Evolutionary conservation across 2,113 vertebrate species (phyloP).

Genomic region (Amblyornis subalaris): DNA sequence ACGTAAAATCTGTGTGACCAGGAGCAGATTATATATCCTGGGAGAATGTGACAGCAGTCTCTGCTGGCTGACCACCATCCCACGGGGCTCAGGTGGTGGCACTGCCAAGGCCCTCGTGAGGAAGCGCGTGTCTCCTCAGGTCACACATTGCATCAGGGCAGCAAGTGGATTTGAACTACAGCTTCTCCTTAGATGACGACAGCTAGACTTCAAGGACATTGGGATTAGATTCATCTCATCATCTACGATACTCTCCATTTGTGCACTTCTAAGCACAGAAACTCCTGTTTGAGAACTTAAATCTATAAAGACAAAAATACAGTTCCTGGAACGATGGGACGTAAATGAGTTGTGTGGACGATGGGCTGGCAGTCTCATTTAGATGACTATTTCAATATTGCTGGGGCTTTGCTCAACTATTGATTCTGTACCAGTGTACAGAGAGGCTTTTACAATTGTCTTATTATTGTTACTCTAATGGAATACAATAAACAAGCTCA

Average conservation of each 20-base stretch:
- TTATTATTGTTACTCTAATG: neutral
- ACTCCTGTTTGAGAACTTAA: neutral
- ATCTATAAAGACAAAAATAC: neutral
- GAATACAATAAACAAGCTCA: neutral
- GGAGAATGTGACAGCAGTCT: neutral
- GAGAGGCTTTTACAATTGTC: neutral
- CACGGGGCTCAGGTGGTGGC: fast-evolving
- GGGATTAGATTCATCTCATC: neutral
- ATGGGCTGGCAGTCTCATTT: neutral
- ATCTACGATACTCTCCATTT: neutral
- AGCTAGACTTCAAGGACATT: neutral
- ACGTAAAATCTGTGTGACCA: fast-evolving
- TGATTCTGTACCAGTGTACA: neutral
- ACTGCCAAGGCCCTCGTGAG: neutral
- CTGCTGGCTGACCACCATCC: neutral
- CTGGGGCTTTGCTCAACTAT: neutral
- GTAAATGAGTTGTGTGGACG: neutral
- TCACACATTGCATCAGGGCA: neutral
- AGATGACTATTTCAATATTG: neutral
- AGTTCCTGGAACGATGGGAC: neutral
- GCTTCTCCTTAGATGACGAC: neutral
- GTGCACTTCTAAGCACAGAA: neutral
- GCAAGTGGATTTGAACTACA: neutral
- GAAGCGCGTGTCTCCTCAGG: fast-evolving
- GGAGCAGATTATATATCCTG: neutral